Conservation (phyloP, 1,140 invertebrate species). For the Cryptotermes secundus region DNA sequence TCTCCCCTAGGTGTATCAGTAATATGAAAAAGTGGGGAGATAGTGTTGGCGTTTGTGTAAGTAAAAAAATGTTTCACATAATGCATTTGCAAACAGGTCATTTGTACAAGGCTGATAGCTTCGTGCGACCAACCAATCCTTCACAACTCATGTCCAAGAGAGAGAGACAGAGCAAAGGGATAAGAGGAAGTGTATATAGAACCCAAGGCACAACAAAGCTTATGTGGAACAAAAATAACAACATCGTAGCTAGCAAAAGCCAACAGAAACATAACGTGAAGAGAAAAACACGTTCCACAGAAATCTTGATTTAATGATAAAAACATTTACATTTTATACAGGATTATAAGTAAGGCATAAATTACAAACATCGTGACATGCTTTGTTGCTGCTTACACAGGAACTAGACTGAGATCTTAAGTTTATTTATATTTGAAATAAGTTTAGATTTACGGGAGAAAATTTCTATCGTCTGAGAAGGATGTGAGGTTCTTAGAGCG, state of each 20-base stretch:
- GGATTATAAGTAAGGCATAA: neutral
- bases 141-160: neutral
- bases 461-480: no score
- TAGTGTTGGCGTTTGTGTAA: neutral
- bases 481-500: no score
- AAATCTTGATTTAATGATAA: neutral
- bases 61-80: neutral
- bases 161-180: neutral
- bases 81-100: slow-evolving; percentile 6
- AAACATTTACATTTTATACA: neutral
- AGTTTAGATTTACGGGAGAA: no score
- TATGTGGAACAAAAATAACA: neutral
- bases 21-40: neutral
- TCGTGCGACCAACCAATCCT: slow-evolving; percentile 13
- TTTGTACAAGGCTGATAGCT: neutral
- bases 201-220: neutral
- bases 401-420: no score
- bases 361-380: neutral
- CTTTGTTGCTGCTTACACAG: neutral
- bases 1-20: slow-evolving; percentile 11
- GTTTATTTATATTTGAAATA: no score
- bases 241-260: neutral
- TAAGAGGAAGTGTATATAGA: neutral
- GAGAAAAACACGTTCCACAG: neutral
- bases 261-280: neutral